Evolutionary conservation across 2,888 invertebrate species (phyloP).

Genomic region (Catocala nupta): DNA sequence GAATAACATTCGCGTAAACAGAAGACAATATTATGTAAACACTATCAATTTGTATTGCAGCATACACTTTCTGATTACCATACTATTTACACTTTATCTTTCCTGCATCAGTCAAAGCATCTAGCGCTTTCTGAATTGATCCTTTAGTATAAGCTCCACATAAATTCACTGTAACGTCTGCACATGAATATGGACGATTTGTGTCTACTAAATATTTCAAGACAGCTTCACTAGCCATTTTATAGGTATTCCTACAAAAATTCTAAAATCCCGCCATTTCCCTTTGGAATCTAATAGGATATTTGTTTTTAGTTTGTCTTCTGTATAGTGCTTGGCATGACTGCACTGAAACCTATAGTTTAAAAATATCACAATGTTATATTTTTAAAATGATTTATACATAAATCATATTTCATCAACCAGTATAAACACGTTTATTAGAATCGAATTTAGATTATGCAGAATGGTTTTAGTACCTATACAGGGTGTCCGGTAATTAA

Average conservation of each 20-base stretch:
- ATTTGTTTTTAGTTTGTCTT: constrained; percentile 9
- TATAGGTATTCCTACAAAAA: neutral
- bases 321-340: no score
- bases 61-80: constrained; percentile 97
- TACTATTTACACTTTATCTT: constrained; percentile 91
- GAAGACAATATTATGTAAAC: no score
- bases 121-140: constrained; percentile 92
- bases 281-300: constrained; percentile 8
- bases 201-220: constrained; percentile 91
- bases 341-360: no score
- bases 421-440: no score
- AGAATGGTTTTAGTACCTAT: no score
- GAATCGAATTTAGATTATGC: no score
- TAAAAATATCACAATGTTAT: no score
- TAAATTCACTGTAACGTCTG: constrained; percentile 92
- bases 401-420: no score
- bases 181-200: constrained; percentile 94
- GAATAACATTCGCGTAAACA: no score
- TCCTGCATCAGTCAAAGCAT: constrained; percentile 89
- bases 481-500: no score
- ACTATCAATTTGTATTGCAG: constrained; percentile 89
- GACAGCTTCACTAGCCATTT: constrained; percentile 87
- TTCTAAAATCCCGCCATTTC: constrained; percentile 36
- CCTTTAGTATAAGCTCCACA: constrained; percentile 93
- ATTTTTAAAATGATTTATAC: no score